Percentiles rank a stretch among this genome's conserved stretches.
phyloP scores from a whole-genome alignment of 2,888 invertebrate genomes.

The Octonoba sinensis region DNA sequence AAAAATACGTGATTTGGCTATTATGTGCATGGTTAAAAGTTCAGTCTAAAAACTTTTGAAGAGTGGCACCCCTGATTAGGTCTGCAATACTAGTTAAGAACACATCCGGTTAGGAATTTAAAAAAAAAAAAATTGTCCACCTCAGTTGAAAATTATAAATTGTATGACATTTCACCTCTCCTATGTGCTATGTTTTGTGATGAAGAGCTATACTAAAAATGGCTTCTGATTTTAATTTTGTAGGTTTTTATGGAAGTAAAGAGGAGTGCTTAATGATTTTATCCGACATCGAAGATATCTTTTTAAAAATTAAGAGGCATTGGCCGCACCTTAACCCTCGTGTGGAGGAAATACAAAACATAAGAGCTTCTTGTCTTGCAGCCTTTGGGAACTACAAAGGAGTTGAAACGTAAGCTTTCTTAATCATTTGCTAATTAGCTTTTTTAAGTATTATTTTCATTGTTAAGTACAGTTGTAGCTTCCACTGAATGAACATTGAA shows the following conservation, averaged over 20 bases:
- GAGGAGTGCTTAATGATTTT: slow-evolving; percentile 7
- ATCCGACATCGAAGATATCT: slow-evolving; percentile 5
- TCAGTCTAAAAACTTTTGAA: too few species aligned
- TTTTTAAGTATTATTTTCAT: too few species aligned
- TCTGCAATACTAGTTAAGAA: too few species aligned
- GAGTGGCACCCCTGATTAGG: too few species aligned
- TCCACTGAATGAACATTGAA: too few species aligned
- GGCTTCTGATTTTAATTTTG: neutral
- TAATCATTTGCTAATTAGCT: neutral
- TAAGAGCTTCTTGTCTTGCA: neutral
- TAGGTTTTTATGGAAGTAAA: slow-evolving; percentile 8
- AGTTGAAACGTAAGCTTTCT: slow-evolving; percentile 5
- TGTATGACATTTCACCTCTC: too few species aligned
- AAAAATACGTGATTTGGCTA: too few species aligned
- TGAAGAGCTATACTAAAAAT: neutral
- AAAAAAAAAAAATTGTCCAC: too few species aligned
- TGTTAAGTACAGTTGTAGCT: too few species aligned
- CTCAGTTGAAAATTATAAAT: too few species aligned
- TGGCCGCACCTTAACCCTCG: neutral
- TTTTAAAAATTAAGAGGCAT: neutral
- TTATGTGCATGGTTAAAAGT: too few species aligned
- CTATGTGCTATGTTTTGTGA: neutral
- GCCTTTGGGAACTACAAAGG: neutral
- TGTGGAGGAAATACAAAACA: neutral
- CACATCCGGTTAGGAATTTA: too few species aligned